phyloP scores from a whole-genome alignment of 1,140 invertebrate species.

The Procambarus virginalis region DNA sequence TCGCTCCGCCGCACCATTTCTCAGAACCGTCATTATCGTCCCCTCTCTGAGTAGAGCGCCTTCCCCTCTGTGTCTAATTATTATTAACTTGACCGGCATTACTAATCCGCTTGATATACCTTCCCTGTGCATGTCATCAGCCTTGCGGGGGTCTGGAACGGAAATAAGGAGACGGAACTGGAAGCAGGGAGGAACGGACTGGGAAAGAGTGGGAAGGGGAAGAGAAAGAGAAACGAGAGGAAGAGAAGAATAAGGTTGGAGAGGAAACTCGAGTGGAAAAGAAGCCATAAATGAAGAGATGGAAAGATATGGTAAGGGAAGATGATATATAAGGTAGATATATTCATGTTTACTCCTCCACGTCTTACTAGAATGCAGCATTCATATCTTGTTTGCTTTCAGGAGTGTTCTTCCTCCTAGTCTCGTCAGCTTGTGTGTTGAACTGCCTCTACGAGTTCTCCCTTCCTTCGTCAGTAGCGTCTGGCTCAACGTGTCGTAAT shows the following conservation, averaged over 20 bases:
- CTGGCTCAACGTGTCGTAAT: no score
- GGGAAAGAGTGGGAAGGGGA: background rate
- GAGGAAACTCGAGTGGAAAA: no score
- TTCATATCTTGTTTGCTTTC: no score
- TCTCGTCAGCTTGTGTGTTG: no score
- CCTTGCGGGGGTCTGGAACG: background rate
- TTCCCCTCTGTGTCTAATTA: background rate
- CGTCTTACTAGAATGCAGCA: no score
- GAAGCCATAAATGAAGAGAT: no score
- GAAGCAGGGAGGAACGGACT: background rate
- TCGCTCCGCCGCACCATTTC: background rate
- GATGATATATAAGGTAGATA: no score
- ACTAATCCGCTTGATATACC: slow-evolving; percentile 7
- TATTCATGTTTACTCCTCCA: no score
- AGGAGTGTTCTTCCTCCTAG: no score
- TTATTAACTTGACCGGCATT: background rate
- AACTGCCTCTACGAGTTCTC: no score
- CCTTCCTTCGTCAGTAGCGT: no score
- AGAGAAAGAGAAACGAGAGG: background rate
- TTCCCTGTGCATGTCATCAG: background rate
- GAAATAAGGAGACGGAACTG: background rate
- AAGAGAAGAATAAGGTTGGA: background rate
- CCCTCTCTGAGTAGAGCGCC: background rate
- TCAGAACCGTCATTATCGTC: background rate
- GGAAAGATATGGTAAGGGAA: background rate